Conservation (phyloP, 2,888 invertebrate genomes). For the Marasmarcha lunaedactyla region DNA sequence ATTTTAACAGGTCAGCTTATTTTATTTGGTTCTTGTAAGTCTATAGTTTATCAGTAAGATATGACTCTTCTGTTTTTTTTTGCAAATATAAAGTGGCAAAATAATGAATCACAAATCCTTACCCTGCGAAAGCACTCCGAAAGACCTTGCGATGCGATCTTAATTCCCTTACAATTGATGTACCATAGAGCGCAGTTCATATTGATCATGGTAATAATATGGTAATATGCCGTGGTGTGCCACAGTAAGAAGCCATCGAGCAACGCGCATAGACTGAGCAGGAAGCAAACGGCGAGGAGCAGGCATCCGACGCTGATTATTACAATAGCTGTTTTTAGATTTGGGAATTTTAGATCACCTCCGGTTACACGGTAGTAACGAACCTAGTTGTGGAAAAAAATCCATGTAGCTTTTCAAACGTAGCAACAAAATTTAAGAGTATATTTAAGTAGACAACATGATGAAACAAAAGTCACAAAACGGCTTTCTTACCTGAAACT, state of each 20-base stretch:
- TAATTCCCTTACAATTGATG: constrained; percentile 76
- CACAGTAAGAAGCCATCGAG: constrained; percentile 74
- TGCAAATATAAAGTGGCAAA: too few relatives aligned
- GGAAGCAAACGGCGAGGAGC: constrained; percentile 69
- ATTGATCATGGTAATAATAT: constrained; percentile 78
- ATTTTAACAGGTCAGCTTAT: too few relatives aligned
- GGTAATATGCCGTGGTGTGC: constrained; percentile 74
- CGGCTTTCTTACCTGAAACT: constrained; percentile 71
- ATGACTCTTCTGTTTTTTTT: too few relatives aligned
- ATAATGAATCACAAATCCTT: too few relatives aligned
- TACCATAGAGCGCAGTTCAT: constrained; percentile 81
- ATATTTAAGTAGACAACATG: constrained; percentile 3
- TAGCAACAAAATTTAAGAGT: not conserved
- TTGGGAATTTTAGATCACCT: constrained; percentile 72
- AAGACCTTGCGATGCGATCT: constrained; percentile 70
- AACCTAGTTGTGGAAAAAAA: constrained; percentile 34
- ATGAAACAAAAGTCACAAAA: constrained; percentile 8
- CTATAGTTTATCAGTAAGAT: too few relatives aligned
- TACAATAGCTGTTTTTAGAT: constrained; percentile 70
- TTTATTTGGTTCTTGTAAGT: too few relatives aligned
- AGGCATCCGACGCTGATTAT: constrained; percentile 74
- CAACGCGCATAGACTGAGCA: constrained; percentile 70
- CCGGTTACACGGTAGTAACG: constrained; percentile 70
- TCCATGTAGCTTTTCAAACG: not conserved
- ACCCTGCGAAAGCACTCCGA: constrained; percentile 65